Base-by-base conservation (phyloP, 2,888 invertebrate species). In the Heliconius cydno region DNA sequence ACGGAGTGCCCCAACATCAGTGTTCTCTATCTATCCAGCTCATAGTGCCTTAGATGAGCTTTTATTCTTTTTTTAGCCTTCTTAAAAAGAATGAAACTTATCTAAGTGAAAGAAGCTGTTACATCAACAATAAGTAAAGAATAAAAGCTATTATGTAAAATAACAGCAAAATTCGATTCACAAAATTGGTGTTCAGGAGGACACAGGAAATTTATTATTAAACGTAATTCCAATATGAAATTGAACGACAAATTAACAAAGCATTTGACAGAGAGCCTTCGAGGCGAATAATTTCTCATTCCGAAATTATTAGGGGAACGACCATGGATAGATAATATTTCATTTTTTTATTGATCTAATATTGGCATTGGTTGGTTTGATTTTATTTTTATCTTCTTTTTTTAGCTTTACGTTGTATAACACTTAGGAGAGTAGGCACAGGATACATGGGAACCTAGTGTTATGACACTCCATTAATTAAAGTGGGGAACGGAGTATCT, bases 261-360 rank as follows among this genome's bases (percentile, higher is more conserved):
- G 76, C 65, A 80, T 79, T 70, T 73, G 70, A 80, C 76, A 82
- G 79, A 79, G 80, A 79, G 28, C 66, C 80, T 77, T 77, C 75
- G 60, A 67, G 70, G 73, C 60, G 77, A 67, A 82, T 80, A 82
- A 76, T 76, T 78, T 76, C 79, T 80, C 66, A 74, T 81, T 79
- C 74, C 76, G 68, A 78, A 30, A 80, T 79, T 78, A 80, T 78
- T 71, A 75, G 68, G 72, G 76, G 78, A 76, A 76, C 76, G 34
- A 41, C 75, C 46, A 57, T 65, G 46, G 41, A 13, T 65, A 72
- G 30, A 19, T 65, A 25, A 77, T 57, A 57, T 46, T 46, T 46
- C 46, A 46, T 46, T 15, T 46, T 6, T 46, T 46, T 46, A 46
- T 46, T 46, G 46, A 46, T 46, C 46, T 46, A 46, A 46, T 46